Base-by-base conservation (phyloP, 2,888 invertebrate species). In the Xiphydria camelus region DNA sequence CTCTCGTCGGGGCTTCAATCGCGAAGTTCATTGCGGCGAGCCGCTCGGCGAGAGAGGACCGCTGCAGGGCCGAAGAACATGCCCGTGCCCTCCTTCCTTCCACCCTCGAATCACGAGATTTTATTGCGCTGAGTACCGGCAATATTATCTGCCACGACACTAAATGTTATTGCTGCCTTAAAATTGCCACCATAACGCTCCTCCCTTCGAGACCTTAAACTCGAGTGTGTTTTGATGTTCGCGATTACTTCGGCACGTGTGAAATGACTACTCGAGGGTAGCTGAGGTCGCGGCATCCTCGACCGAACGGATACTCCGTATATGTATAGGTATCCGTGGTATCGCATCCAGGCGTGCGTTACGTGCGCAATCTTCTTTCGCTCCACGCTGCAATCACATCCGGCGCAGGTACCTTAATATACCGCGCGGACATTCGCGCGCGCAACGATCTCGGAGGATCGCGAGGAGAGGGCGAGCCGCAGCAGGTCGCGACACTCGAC, bases 11-110 rank as follows among this genome's bases (percentile, higher is more conserved):
- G n/a, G n/a, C n/a, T n/a, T n/a, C n/a, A n/a, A n/a, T n/a, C n/a
- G n/a, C n/a, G n/a, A n/a, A n/a, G n/a, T n/a, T n/a, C n/a, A n/a
- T n/a, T n/a, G n/a, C n/a, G n/a, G n/a, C n/a, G n/a, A n/a, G n/a
- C n/a, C n/a, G n/a, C n/a, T n/a, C n/a, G 33, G 33, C 42, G 38
- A 20, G 46, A 46, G 43, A 25, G 44, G 22, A 45, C 26, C 15
- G 18, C 12, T 7, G 17, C 14, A 15, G 25, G 21, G 29, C 35
- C 6, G n/a, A 33, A 9, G n/a, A 17, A 25, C 15, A 35, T 25
- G 7, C 20, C 7, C 23, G 19, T n/a, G 20, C 29, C 15, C 26
- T n/a, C 17, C 6, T 33, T 34, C 2, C 4, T 32, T 32, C 17
- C 22, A 33, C 35, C 45, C 26, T 26, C 7, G 26, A 14, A 26